Conservation (phyloP, 2,888 invertebrate genomes). For the Geotrupes spiniger region DNA sequence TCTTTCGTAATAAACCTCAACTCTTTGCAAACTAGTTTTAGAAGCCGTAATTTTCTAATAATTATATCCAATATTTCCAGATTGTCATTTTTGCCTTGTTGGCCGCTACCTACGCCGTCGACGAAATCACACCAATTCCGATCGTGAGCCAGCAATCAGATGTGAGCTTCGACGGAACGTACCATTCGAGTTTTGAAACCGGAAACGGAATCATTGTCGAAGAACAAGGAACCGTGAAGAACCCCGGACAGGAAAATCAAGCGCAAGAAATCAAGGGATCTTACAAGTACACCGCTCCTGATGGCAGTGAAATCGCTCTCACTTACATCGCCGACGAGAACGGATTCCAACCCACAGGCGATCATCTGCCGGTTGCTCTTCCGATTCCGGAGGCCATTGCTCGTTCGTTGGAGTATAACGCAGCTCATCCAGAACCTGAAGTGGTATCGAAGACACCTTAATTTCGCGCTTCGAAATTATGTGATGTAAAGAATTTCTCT, state of each 20-base stretch:
- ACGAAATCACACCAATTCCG: slow-evolving; percentile 57
- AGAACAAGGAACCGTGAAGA: slow-evolving; percentile 46
- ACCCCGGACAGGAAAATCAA: slow-evolving; percentile 51
- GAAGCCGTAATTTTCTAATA: too few relatives aligned
- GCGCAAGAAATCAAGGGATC: slow-evolving; percentile 52
- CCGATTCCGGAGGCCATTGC: slow-evolving; percentile 21
- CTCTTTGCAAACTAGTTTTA: too few relatives aligned
- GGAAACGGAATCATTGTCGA: slow-evolving; percentile 54
- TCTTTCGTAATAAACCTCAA: too few relatives aligned
- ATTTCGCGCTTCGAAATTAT: too few relatives aligned
- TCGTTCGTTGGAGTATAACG: slow-evolving; percentile 20
- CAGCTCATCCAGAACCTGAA: slow-evolving; percentile 22
- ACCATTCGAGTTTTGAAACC: slow-evolving; percentile 54
- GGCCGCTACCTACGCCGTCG: slow-evolving; percentile 35
- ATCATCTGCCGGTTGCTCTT: slow-evolving; percentile 20
- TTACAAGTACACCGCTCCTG: slow-evolving; percentile 57
- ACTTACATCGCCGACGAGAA: slow-evolving; percentile 64
- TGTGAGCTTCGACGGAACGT: slow-evolving; percentile 66
- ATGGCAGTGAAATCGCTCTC: slow-evolving; percentile 57
- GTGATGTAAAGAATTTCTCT: too few relatives aligned
- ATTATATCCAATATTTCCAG: neutral
- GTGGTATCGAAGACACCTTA: neutral
- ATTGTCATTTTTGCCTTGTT: slow-evolving; percentile 23
- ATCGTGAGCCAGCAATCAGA: slow-evolving; percentile 65
- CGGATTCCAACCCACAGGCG: slow-evolving; percentile 58